Base-by-base conservation (phyloP, 2,113 vertebrate species). In the Dromiciops gliroides region DNA sequence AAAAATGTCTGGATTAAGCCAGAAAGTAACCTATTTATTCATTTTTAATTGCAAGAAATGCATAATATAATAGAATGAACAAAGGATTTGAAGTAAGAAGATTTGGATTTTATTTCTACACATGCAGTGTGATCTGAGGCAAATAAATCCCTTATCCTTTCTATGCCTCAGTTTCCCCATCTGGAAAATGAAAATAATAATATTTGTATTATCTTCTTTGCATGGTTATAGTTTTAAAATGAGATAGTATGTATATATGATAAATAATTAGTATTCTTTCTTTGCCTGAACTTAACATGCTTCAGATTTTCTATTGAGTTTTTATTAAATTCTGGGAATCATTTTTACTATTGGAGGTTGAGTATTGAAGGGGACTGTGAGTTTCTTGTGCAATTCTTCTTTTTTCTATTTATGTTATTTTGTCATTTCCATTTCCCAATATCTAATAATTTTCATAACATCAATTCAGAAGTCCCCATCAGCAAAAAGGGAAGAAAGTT, bases 31-130 rank as follows among this genome's bases (percentile, higher is more conserved):
- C n/a, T n/a, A n/a, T 83, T 37, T 37, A 67, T 67, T 67, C 60
- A 89, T 90, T 95, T 95, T 96, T 56, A 89, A 94, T 91, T 96
- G 88, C 11, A 92, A 91, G 7, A 92, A 47, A 5, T 94, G 49
- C 91, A 93, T 22, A 44, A 83, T 83, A 44, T 44, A 83, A 19
- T 22, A 83, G 67, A 94, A 92, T 95, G 89, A 95, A 90, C 53
- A 52, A 0, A 44, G 89, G 56, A 52, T 3, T 49, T 48, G 47
- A 5, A 44, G 49, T 96, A 83, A 83, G 60, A 75, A 75, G 19
- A 83, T 83, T 83, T 44, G n/a, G n/a, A 83, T 83, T 83, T 83
- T 44, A 44, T 23, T 44, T 83, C 37, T 23, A 0, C 67, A 16
- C 67, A 83, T n/a, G 8, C 37, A 44, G 16, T 83, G 19, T 83